Base-by-base conservation (phyloP, 2,113 vertebrate genomes). In the Eublepharis macularius region DNA sequence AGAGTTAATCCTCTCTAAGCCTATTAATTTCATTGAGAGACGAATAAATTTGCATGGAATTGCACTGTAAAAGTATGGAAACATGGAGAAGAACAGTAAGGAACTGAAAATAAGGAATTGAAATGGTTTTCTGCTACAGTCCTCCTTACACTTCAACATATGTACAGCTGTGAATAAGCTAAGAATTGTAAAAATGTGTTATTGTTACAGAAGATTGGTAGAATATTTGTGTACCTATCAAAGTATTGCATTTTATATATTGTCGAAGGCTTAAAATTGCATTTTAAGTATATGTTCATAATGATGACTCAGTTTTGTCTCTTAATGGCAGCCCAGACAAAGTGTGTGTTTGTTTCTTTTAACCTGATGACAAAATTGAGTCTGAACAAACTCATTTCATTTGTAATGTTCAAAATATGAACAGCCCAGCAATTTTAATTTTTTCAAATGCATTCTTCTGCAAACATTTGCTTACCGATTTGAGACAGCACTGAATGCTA, bases 401-500 rank as follows among this genome's bases (percentile, higher is more conserved):
- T 85, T 85, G 70, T 89, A 81, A 89, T 86, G 57, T 63, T 86
- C 39, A 68, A 87, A 88, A 87, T 72, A 69, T 88, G 87, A 90
- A 76, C 36, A 91, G n/a, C 51, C 74, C 76, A 77, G 80, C 77
- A 86, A 85, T 69, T 60, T 86, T 80, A 87, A 87, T 68, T 74
- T 63, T 17, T 65, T 11, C 2, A 36, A 83, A 82, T 65, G 63
- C 16, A 65, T 77, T 76, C 66, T 84, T 54, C 29, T 73, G 24
- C 54, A 4, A 41, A 86, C 73, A 14, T 83, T 76, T 81, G 69
- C 63, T 92, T 89, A 81, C 66, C 88, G 88, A 92, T 66, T 26
- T 82, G 29, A 82, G 4, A 74, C 39, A 80, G 10, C 17, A 81
- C 76, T 77, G 2, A 60, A 74, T 60, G 14, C 89, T 49, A 7